These are phyloP conservation scores for Rhabdomys pumilio DNA, from an alignment of 2,797 vertebrate species.

Conservation along the genomic window DNA sequence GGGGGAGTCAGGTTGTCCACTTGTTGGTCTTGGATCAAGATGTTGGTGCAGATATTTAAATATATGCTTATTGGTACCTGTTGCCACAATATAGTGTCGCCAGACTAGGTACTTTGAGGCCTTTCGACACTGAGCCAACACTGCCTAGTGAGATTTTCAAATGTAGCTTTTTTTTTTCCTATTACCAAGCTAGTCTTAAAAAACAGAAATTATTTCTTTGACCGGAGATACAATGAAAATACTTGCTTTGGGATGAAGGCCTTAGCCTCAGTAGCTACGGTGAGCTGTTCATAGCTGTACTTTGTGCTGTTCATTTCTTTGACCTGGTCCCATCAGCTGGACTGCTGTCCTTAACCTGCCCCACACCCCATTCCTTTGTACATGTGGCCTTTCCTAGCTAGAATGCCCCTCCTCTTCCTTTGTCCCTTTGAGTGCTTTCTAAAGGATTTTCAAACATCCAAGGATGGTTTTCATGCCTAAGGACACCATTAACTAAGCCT, in stretches of 20 bases:
- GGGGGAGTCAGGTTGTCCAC: neutral
- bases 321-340: neutral
- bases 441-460: neutral
- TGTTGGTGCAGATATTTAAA: neutral
- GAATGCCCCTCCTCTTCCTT: neutral
- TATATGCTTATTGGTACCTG: rapidly evolving
- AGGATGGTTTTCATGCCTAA: neutral
- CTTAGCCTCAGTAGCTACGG: neutral
- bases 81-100: neutral
- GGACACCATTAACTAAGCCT: neutral
- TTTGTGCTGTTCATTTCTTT: neutral
- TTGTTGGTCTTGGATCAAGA: neutral
- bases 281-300: neutral
- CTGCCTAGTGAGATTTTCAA: neutral
- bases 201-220: neutral
- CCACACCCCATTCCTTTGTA: neutral
- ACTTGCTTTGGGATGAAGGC: neutral
- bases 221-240: neutral
- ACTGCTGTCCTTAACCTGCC: neutral
- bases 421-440: neutral
- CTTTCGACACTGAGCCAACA: neutral
- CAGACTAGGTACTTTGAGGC: neutral
- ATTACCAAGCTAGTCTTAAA: neutral
- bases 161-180: neutral
- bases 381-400: neutral